Conservation (phyloP, 1,140 invertebrate species). For the Gonioctena quinquepunctata region DNA sequence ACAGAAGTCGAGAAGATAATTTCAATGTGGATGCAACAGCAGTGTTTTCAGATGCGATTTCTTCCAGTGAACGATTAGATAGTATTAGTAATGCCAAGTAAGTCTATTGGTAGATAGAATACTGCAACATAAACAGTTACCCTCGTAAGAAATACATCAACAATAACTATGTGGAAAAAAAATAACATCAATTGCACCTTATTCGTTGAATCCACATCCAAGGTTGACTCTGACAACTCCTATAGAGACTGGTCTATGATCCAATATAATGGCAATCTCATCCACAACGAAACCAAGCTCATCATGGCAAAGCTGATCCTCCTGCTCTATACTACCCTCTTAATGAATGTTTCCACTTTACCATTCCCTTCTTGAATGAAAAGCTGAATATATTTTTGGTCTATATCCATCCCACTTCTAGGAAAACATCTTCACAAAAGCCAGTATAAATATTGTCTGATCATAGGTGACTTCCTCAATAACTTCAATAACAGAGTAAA, state of each 20-base stretch:
- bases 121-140: not conserved
- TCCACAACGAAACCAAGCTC: no score
- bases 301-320: not conserved
- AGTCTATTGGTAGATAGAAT: not conserved
- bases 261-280: no score
- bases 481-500: not conserved
- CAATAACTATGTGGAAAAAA: not conserved
- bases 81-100: not conserved
- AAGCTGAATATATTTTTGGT: not conserved
- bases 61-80: no score
- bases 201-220: not conserved
- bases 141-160: not conserved
- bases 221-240: not conserved
- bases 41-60: not conserved
- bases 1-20: no score
- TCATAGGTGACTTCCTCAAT: not conserved
- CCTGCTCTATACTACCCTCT: not conserved
- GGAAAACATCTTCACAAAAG: not conserved
- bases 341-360: slow-evolving; percentile 7
- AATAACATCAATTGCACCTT: not conserved
- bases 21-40: slow-evolving; percentile 1
- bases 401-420: not conserved
- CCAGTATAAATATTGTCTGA: not conserved
- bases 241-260: no score
- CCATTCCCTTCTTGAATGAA: not conserved